Conservation (phyloP, 2,797 vertebrate genomes). For the Chelon auratus region DNA sequence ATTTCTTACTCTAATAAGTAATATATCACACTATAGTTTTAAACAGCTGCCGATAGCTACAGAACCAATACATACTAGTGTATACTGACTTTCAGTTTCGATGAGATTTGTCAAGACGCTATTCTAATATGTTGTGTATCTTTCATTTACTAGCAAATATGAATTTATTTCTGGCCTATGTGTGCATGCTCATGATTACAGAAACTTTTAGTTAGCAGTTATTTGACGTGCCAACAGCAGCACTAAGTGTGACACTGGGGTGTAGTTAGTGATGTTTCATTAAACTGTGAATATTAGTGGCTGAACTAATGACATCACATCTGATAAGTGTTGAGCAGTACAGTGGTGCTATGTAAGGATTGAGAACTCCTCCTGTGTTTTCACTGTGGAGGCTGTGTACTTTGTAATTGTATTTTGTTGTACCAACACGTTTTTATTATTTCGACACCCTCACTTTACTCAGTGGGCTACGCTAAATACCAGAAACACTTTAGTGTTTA, state of each 20-base stretch:
- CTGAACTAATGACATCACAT: background rate
- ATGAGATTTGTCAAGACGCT: background rate
- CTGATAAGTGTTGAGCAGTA: background rate
- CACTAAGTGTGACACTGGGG: background rate
- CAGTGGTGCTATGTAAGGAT: background rate
- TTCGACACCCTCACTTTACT: no score
- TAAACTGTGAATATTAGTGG: background rate
- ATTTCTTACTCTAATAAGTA: background rate
- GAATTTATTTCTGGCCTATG: background rate
- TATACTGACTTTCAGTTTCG: background rate
- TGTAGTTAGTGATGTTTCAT: slow-evolving; percentile 3
- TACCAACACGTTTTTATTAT: no score
- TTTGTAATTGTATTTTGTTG: no score
- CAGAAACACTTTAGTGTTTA: no score
- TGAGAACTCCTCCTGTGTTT: background rate
- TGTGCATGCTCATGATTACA: background rate
- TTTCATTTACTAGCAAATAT: background rate
- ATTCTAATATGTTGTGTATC: background rate
- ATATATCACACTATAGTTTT: background rate
- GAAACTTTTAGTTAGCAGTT: background rate
- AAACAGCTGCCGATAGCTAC: background rate
- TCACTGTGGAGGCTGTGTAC: no score
- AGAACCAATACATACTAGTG: background rate
- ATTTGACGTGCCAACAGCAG: background rate
- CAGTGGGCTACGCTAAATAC: no score